Conservation (phyloP, 2,797 vertebrate genomes). For the Parauchenoglanis ngamensis region DNA sequence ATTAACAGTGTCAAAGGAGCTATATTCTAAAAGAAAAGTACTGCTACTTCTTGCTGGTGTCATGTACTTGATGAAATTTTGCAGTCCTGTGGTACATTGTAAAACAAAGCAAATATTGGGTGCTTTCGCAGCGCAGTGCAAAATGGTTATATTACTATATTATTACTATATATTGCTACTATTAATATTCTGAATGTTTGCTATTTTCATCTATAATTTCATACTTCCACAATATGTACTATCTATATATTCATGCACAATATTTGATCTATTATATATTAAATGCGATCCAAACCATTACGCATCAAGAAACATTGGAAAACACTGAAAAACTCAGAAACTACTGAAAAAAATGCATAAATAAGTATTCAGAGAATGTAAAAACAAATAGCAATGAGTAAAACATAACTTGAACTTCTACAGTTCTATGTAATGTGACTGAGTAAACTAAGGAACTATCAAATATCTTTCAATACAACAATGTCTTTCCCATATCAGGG, state of each 20-base stretch:
- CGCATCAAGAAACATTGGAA: not conserved
- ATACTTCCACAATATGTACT: not conserved
- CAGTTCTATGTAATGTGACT: not conserved
- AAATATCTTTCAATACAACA: not conserved
- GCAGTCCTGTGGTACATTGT: not conserved
- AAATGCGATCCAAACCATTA: not conserved
- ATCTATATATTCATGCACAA: not conserved
- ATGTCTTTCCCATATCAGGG: not conserved
- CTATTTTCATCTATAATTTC: not conserved
- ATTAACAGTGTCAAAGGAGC: slow-evolving; percentile 38
- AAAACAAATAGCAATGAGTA: not conserved
- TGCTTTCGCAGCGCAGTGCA: not conserved
- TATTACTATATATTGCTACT: too few species aligned
- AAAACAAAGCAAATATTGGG: not conserved
- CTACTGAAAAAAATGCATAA: not conserved
- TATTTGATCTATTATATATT: not conserved
- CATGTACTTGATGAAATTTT: not conserved
- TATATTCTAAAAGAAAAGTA: not conserved
- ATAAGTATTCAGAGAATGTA: not conserved
- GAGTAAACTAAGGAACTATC: not conserved
- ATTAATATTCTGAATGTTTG: not conserved
- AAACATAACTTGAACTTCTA: not conserved
- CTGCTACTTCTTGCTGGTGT: not conserved
- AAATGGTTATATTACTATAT: too few species aligned
- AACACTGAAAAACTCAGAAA: not conserved